Evolutionary conservation across 2,797 vertebrate species (phyloP), one percentile per base, ranked within the genome.

Genomic region (Tokudaia tokunoshimensis): DNA sequence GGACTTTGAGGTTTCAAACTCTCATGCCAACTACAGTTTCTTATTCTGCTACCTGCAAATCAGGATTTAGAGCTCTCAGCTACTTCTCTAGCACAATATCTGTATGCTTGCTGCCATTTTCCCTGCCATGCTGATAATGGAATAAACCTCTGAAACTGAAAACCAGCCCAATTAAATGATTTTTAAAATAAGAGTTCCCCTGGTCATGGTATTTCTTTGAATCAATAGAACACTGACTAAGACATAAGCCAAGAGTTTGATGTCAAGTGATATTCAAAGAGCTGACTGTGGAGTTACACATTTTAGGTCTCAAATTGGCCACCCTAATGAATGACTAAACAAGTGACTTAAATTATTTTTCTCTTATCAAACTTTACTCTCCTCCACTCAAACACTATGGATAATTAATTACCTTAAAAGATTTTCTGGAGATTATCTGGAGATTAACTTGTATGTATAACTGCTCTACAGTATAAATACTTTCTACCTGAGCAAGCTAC

Each of bases 341-440:
- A 83, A 92, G 37, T 81, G 19, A 83, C 31, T 92, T 83, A n/a
- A 19, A 55, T 14, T 57, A 41, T 67, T 61, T 95, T 26, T 91
- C 6, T 72, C 52, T 91, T 93, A 50, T 19, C 52, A 94, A 91
- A 59, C 17, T 24, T 96, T 47, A 79, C 26, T 85, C 61, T 78
- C n/a, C 26, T 94, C n/a, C 76, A 26, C 47, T 29, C 22, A 67
- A 81, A 89, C 55, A 47, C 57, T 89, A 34, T 63, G 65, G 57
- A 59, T 74, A 84, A 83, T 91, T 74, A 84, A 83, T 91, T 59
- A 24, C 89, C 52, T 47, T 19, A 88, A 84, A 76, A 94, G 19
- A 80, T 24, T 87, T 55, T 75, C 19, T 44, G 44, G 82, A 17
- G 29, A 84, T 75, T 91, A 81, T 70, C 63, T 92, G 78, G 90